phyloP scores from a whole-genome alignment of 2,888 invertebrate species.

The Operophtera brumata region DNA sequence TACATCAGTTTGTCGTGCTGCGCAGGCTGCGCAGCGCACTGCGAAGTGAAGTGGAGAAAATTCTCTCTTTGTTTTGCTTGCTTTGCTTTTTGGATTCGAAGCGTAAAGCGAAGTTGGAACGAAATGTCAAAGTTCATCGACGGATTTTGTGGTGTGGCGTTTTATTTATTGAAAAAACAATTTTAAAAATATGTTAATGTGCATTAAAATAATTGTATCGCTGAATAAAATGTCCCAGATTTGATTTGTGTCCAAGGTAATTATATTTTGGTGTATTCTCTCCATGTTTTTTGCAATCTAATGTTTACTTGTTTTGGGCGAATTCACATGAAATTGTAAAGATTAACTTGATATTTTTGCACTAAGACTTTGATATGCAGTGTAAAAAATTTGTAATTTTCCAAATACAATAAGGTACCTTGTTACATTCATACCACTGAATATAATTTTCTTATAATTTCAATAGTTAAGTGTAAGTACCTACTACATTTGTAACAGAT shows the following conservation, averaged over 20 bases:
- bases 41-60: too few species aligned
- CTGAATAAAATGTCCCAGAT: conserved; percentile 16
- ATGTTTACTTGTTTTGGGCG: conserved; percentile 4
- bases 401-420: too few species aligned
- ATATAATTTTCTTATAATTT: too few species aligned
- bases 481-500: too few species aligned
- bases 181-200: conserved; percentile 31
- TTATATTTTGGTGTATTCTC: conserved; percentile 1
- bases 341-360: neutral
- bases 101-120: conserved; percentile 31
- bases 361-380: neutral
- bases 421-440: neutral
- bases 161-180: conserved; percentile 40
- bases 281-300: neutral
- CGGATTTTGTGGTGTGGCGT: conserved; percentile 36
- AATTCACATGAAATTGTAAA: neutral
- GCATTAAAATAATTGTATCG: conserved; percentile 9
- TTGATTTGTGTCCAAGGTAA: conserved; percentile 20
- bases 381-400: neutral
- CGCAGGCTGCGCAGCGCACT: too few species aligned
- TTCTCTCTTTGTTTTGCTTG: too few species aligned
- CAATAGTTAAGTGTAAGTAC: too few species aligned
- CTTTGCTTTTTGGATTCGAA: too few species aligned
- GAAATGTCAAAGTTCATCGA: conserved; percentile 76
- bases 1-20: too few species aligned